These are phyloP conservation scores for Clinocottus analis DNA, from an alignment of 2,113 vertebrate genomes.

Conservation along the genomic window DNA sequence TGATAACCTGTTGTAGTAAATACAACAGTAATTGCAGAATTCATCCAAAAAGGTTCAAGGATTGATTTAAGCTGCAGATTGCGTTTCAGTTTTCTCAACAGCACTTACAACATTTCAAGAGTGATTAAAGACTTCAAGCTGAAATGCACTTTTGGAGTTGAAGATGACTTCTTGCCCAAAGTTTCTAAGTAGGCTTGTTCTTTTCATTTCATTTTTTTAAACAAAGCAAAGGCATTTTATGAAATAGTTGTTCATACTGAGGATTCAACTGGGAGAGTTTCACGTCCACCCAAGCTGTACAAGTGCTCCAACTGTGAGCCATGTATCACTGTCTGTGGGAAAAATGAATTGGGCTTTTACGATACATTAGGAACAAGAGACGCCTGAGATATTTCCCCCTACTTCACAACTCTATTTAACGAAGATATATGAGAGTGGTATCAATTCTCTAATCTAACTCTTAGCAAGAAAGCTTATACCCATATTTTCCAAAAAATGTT, in stretches of 20 bases:
- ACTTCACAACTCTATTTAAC: neutral
- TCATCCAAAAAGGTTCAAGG: neutral
- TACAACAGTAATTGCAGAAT: conserved; percentile 1
- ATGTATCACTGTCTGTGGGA: neutral
- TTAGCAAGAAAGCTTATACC: neutral
- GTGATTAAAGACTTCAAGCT: neutral
- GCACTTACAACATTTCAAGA: neutral
- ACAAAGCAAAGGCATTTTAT: too few relatives aligned
- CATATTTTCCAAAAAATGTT: neutral
- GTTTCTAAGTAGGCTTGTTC: neutral
- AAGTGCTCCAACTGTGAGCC: neutral
- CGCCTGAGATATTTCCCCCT: neutral
- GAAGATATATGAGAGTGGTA: neutral
- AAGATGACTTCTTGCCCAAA: neutral
- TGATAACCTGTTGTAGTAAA: neutral
- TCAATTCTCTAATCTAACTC: neutral
- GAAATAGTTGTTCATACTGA: neutral
- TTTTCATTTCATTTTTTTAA: neutral
- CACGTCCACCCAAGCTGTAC: neutral
- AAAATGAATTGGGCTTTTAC: neutral
- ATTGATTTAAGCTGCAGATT: neutral
- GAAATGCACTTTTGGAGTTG: neutral
- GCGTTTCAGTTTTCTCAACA: neutral
- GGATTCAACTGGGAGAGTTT: neutral
- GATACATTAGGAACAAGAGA: neutral